Evolutionary conservation across 1,140 invertebrate genomes (phyloP).

Genomic region (Zaprionus taronus): DNA sequence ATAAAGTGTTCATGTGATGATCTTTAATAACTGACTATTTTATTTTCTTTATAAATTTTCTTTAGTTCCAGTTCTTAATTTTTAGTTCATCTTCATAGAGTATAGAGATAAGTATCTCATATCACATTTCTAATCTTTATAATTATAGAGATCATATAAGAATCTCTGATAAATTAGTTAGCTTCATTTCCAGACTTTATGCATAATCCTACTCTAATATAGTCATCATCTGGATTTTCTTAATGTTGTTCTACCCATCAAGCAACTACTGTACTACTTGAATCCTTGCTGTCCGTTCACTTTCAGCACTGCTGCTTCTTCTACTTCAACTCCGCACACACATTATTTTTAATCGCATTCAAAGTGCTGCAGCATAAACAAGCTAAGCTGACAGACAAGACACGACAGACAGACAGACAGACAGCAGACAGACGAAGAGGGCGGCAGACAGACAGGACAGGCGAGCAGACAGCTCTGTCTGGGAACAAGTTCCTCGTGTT

Average conservation of each 20-base stretch:
- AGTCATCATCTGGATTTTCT: background rate
- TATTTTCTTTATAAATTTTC: too few species aligned
- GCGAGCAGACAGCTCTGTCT: constrained; percentile 4
- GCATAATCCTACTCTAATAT: too few species aligned
- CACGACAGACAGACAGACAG: background rate
- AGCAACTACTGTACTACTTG: background rate
- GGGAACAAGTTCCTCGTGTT: background rate
- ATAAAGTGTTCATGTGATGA: too few species aligned
- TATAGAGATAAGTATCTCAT: too few species aligned
- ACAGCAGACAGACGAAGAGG: too few species aligned
- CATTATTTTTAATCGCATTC: constrained; percentile 4
- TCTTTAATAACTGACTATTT: too few species aligned
- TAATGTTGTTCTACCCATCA: background rate
- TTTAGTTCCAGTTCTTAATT: too few species aligned
- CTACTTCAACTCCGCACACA: background rate
- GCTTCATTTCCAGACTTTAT: too few species aligned
- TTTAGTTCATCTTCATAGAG: too few species aligned
- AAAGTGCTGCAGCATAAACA: constrained; percentile 7
- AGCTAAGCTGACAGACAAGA: constrained; percentile 5
- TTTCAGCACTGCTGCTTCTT: background rate
- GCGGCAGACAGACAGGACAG: background rate
- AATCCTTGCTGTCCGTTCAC: background rate
- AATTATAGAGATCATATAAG: too few species aligned
- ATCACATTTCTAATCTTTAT: too few species aligned
- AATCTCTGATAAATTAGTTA: too few species aligned